phyloP scores from a whole-genome alignment of 2,888 invertebrate genomes.

The Nomada ruficornis region DNA sequence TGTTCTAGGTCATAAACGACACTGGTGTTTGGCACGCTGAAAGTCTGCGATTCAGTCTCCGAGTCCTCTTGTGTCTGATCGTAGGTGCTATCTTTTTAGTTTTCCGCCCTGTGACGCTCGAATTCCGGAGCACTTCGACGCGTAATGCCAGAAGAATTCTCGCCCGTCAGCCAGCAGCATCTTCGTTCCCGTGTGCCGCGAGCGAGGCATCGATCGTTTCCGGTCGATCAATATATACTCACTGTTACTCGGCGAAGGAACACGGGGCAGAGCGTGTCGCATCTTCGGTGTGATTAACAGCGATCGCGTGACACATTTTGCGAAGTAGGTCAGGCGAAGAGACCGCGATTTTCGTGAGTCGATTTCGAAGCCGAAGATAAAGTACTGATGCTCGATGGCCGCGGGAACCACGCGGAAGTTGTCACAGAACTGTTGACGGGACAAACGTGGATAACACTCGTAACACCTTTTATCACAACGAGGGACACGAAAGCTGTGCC shows the following conservation, averaged over 20 bases:
- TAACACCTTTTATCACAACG: not conserved
- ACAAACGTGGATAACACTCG: not conserved
- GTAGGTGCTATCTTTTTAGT: conserved; percentile 36
- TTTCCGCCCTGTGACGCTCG: conserved; percentile 28
- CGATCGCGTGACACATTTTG: not conserved
- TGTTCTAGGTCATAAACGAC: too few relatives aligned
- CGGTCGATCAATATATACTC: not conserved
- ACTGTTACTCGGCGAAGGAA: not conserved
- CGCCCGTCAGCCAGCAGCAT: conserved; percentile 35
- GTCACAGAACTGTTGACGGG: not conserved
- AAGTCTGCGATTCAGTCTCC: not conserved
- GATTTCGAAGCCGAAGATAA: too few relatives aligned
- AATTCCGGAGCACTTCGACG: conserved; percentile 17
- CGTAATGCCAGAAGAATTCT: conserved; percentile 47
- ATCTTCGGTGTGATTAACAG: not conserved
- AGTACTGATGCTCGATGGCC: too few relatives aligned
- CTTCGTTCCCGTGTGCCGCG: conserved; percentile 7
- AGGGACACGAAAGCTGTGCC: not conserved
- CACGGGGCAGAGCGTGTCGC: not conserved
- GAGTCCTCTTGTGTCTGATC: not conserved
- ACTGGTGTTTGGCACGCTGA: not conserved
- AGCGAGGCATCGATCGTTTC: conserved; percentile 16
- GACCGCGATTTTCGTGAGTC: not conserved
- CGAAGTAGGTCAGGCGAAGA: not conserved
- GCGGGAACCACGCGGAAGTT: not conserved